Evolutionary conservation across 2,113 vertebrate genomes (phyloP).

Genomic region (Trogon melanurus): DNA sequence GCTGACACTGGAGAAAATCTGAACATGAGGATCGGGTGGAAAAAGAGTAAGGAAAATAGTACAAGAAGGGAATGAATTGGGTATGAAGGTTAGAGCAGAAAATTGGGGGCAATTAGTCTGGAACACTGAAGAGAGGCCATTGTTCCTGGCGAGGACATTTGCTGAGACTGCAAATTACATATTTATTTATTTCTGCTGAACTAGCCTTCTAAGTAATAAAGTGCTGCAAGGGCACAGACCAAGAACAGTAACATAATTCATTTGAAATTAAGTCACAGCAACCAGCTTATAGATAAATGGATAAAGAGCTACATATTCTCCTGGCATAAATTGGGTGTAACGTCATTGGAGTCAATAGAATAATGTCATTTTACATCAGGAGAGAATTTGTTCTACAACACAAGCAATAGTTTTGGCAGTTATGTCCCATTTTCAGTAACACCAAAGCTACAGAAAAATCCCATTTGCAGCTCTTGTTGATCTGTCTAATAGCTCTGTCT

Average conservation of each 20-base stretch:
- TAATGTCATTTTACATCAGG: conserved; percentile 30
- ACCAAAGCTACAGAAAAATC: conserved; percentile 28
- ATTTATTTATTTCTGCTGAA: conserved; percentile 74
- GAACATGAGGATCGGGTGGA: background rate
- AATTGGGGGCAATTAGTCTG: conserved; percentile 60
- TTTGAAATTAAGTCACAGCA: conserved; percentile 63
- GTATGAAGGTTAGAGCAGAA: conserved; percentile 51
- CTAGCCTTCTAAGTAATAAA: conserved; percentile 65
- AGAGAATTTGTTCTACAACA: conserved; percentile 36
- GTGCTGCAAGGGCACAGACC: conserved; percentile 54
- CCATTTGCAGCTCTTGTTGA: conserved; percentile 31
- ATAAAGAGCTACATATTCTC: conserved; percentile 44
- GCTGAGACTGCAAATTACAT: conserved; percentile 62
- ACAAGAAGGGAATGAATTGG: background rate
- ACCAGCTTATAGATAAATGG: conserved; percentile 57
- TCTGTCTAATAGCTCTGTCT: background rate
- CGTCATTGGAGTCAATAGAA: conserved; percentile 36
- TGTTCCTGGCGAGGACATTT: conserved; percentile 55
- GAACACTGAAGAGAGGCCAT: conserved; percentile 48
- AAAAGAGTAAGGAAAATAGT: conserved; percentile 6
- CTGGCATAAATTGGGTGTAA: conserved; percentile 36
- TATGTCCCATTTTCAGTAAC: background rate
- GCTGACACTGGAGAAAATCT: conserved; percentile 9
- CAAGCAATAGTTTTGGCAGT: conserved; percentile 15
- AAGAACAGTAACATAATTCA: conserved; percentile 67